Conservation (phyloP, 53 echinoderm and acorn worm genomes). For the Stichopus horrens region DNA sequence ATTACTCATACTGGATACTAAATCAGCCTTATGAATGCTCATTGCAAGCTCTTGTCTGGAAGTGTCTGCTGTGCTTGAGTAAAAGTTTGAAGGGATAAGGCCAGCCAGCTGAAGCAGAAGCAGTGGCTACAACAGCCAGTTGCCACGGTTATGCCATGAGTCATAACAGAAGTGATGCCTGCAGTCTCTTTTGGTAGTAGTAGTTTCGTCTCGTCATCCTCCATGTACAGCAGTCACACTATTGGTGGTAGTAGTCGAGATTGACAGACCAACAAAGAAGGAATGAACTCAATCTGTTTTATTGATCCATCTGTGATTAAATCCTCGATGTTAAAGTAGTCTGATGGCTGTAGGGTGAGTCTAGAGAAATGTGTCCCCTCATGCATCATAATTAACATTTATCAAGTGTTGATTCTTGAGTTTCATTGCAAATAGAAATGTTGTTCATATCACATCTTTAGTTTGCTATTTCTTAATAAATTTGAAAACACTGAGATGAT, state of each 20-base stretch:
- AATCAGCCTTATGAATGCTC: no score
- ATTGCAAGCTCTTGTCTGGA: no score
- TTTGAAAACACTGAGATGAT: no score
- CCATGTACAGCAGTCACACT: neutral
- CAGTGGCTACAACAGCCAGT: neutral
- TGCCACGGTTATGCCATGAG: constrained; percentile 21
- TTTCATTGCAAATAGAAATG: no score
- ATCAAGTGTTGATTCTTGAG: no score
- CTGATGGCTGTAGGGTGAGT: neutral
- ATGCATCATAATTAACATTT: no score
- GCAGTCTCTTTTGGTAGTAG: neutral
- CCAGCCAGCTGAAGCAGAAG: neutral
- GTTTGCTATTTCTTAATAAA: no score
- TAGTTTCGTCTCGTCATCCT: neutral
- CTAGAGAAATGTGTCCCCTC: no score
- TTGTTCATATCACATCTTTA: no score
- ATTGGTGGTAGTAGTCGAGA: neutral
- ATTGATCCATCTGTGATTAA: constrained; percentile 46
- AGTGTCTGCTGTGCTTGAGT: neutral
- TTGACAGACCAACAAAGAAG: constrained; percentile 33
- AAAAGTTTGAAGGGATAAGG: neutral
- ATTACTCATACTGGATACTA: no score
- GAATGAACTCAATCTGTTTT: constrained; percentile 39
- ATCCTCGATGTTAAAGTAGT: constrained; percentile 9
- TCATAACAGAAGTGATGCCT: constrained; percentile 27